These are phyloP conservation scores for Cloeon dipterum DNA, from an alignment of 2,888 invertebrate genomes.

Conservation along the genomic window DNA sequence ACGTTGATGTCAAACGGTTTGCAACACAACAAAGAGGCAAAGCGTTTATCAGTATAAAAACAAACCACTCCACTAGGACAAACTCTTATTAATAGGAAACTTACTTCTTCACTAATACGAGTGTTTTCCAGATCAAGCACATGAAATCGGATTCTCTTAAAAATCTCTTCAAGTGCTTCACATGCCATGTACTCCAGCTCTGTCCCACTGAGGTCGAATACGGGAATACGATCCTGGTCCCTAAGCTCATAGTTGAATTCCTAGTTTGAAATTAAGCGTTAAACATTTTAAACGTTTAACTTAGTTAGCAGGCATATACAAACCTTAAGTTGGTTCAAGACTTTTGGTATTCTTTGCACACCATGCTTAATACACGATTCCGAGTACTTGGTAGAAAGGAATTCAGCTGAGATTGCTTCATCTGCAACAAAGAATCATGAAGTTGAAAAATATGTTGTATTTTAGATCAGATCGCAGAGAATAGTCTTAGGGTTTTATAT, in stretches of 20 bases:
- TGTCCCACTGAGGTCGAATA: slow-evolving; percentile 32
- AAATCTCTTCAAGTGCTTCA: slow-evolving; percentile 65
- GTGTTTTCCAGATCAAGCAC: slow-evolving; percentile 42
- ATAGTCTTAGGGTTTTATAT: no score
- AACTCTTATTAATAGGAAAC: no score
- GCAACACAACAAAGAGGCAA: background rate
- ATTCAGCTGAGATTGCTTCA: background rate
- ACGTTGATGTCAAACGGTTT: background rate
- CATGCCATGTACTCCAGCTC: slow-evolving; percentile 39
- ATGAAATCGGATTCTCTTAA: slow-evolving; percentile 51
- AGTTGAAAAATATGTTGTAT: no score
- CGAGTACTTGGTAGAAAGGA: slow-evolving; percentile 31
- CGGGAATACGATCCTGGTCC: slow-evolving; percentile 28
- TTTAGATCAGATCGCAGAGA: no score
- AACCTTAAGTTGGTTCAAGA: slow-evolving; percentile 52
- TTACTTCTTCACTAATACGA: slow-evolving; percentile 46
- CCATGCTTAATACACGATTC: slow-evolving; percentile 47
- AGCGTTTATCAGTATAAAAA: slow-evolving; percentile 4
- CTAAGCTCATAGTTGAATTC: slow-evolving; percentile 20
- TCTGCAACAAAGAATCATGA: background rate
- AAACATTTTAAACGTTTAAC: slow-evolving; percentile 8
- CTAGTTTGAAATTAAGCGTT: slow-evolving; percentile 12
- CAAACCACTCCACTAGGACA: slow-evolving; percentile 48
- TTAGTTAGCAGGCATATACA: slow-evolving; percentile 10
- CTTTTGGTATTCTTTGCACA: slow-evolving; percentile 39